Base-by-base conservation (phyloP, 2,888 invertebrate species). In the Caenorhabditis drosophilae region DNA sequence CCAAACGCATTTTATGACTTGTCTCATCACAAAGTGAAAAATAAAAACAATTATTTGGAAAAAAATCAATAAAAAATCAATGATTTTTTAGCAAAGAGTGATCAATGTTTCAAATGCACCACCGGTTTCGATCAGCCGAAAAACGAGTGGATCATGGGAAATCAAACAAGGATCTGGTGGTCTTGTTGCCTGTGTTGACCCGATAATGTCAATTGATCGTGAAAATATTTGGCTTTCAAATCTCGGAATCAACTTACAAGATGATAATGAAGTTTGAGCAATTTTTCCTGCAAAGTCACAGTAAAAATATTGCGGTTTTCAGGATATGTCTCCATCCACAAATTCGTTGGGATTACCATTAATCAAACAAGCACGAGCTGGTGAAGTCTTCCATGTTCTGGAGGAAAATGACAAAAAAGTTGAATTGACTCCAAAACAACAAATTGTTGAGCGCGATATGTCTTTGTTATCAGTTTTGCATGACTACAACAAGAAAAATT, bases 21-120 rank as follows among this genome's bases (percentile, higher is more conserved):
- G 26, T 20, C 42, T 41, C 69, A 69, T 58, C 64, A 64, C n/a
- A 69, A 61, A 58, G 62, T 67, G 2, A 20, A 9, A n/a, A n/a
- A n/a, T n/a, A n/a, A n/a, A n/a, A n/a, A n/a, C n/a, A n/a, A n/a
- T n/a, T n/a, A n/a, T n/a, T n/a, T n/a, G n/a, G n/a, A n/a, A n/a
- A n/a, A n/a, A n/a, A n/a, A n/a, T n/a, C 20, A n/a, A 15, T 7
- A 49, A 44, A 12, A 31, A 25, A 46, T 34, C n/a, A n/a, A n/a
- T n/a, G n/a, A n/a, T 41, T 48, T 50, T 75, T 55, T 49, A 78
- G 77, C 77, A 79, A 69, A 67, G 80, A 35, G 80, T 80, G 15
- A 80, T 80, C 61, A 79, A 79, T 60, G 78, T 80, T 16, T 78
- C 78, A 12, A 80, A 80, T 54, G 80, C 80, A 22, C 80, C 80